Evolutionary conservation across 2,888 invertebrate genomes (phyloP), one percentile per base, ranked within the genome.

Genomic region (Torymus auratus): DNA sequence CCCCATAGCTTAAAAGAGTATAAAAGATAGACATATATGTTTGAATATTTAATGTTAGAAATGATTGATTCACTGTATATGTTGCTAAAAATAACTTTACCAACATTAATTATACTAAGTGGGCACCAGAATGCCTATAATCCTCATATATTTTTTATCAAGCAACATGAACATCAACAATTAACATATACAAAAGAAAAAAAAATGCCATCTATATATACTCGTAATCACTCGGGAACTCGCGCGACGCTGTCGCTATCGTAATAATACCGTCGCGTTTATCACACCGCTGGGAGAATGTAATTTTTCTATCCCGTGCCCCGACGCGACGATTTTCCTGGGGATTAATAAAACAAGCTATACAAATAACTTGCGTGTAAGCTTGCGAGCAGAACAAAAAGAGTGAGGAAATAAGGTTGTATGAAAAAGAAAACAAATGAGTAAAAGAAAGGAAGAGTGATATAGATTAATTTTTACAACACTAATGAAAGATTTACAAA

Each of bases 271-370:
- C 64, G 69, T 14, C 23, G 28, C 52, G 55, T 74, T 79, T 79
- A 74, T 74, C 69, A 74, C 64, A 70, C 79, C 74, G 28, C 52
- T 58, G 74, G 74, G 69, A 78, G 64, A 60, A 68, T 11, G 69
- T 73, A 62, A 73, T 70, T 74, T 65, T 80, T 68, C 58, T 60
- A 79, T 78, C 13, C 73, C 64, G 58, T 23, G 20, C 53, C 65
- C 15, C 23, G 11, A 28, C 20, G 23, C 61, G 65, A 78, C 71
- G 55, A 78, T 78, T 65, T 78, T 77, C 70, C 64, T 41, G 50
- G 61, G 68, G 68, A 73, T 78, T 78, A 78, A 78, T 73, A 73
- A 68, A 53, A 52, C 70, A 53, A 28, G 28, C 75, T 73, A 68
- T 71, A 75, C 60, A 71, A 82, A 65, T 75, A 76, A 56, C 71